Percentiles rank a stretch among this genome's conserved stretches.
phyloP scores from a whole-genome alignment of 2,113 vertebrate species.

The Opisthocomus hoazin region DNA sequence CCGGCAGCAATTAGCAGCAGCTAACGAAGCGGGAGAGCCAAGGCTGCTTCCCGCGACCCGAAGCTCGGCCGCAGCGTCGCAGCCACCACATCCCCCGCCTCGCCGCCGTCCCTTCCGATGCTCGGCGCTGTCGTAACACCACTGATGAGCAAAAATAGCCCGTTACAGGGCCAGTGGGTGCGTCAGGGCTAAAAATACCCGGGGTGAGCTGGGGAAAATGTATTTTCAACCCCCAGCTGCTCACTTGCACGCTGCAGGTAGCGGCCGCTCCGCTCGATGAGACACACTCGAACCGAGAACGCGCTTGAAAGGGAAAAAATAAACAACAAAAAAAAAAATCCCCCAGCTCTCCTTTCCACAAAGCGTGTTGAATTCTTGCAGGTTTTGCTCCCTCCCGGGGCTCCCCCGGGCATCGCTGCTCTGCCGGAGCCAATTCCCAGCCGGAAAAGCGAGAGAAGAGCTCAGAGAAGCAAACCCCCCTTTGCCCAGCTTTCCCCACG shows the following conservation, averaged over 20 bases:
- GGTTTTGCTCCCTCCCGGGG: background rate
- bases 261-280: background rate
- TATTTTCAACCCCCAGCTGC: background rate
- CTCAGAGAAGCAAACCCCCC: background rate
- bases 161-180: background rate
- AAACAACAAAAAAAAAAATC: background rate
- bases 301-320: background rate
- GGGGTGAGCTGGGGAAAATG: background rate
- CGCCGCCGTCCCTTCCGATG: background rate
- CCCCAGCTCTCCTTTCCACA: background rate
- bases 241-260: background rate
- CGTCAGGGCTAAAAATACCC: slow-evolving; percentile 29
- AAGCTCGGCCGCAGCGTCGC: too few relatives aligned
- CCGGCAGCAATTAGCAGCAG: background rate
- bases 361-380: accelerated
- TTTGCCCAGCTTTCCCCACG: background rate
- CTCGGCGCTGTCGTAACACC: background rate
- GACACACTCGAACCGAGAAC: background rate
- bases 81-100: background rate
- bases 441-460: background rate
- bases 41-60: background rate
- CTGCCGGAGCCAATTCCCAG: background rate
- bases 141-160: slow-evolving; percentile 16
- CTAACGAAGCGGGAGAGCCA: background rate
- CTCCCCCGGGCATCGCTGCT: background rate